phyloP scores from a whole-genome alignment of 2,888 invertebrate species.

The Andricus quercusramuli region DNA sequence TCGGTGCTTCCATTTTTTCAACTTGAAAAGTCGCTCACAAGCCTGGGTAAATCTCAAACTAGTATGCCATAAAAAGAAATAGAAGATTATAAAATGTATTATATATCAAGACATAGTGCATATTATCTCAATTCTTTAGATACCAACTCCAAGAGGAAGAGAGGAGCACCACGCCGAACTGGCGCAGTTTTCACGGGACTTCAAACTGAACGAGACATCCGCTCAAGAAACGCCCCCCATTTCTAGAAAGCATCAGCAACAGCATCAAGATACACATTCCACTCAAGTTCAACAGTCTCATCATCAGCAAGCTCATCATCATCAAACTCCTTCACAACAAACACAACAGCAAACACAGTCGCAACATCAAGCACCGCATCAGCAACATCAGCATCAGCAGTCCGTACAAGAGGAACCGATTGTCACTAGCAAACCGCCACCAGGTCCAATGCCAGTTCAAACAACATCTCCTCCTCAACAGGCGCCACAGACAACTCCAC shows the following conservation, averaged over 20 bases:
- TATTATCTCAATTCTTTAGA: slow-evolving; percentile 50
- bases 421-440: slow-evolving; percentile 70
- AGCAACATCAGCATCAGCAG: slow-evolving; percentile 64
- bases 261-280: slow-evolving; percentile 60
- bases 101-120: neutral
- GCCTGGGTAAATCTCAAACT: too few species aligned
- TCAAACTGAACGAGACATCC: slow-evolving; percentile 82
- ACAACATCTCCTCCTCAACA: slow-evolving; percentile 61
- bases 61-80: too few species aligned
- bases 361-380: slow-evolving; percentile 57
- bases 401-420: slow-evolving; percentile 74
- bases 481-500: slow-evolving; percentile 62
- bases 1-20: neutral
- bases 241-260: slow-evolving; percentile 70
- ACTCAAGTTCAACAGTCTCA: slow-evolving; percentile 55
- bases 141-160: slow-evolving; percentile 68
- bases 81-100: too few species aligned
- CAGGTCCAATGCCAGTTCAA: slow-evolving; percentile 63
- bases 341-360: slow-evolving; percentile 64
- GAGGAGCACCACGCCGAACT: slow-evolving; percentile 81
- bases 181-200: slow-evolving; percentile 89
- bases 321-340: slow-evolving; percentile 62
- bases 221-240: slow-evolving; percentile 65
- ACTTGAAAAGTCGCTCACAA: too few species aligned
- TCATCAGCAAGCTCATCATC: slow-evolving; percentile 65